A percentile compares a stretch with the other conserved stretches of the same genome.
phyloP scores from a whole-genome alignment of 1,140 invertebrate species.

The Anadara kagoshimensis region DNA sequence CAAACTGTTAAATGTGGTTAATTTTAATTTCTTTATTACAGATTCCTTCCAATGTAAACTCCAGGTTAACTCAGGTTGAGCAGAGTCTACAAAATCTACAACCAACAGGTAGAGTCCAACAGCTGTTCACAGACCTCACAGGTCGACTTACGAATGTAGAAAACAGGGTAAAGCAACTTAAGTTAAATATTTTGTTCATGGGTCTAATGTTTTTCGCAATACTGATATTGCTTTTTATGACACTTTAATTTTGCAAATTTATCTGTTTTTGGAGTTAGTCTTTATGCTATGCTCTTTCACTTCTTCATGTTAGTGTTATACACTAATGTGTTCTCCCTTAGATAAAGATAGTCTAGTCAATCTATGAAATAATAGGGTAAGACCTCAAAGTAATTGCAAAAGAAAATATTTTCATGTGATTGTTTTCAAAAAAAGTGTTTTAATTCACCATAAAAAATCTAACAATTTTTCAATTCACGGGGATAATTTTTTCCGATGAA shows the following conservation, averaged over 20 bases:
- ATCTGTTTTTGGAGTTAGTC: background rate
- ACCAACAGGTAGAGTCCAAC: slow-evolving; percentile 51
- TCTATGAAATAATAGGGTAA: too few relatives aligned
- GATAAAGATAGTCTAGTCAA: too few relatives aligned
- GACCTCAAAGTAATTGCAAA: too few relatives aligned
- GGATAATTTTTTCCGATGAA: too few relatives aligned
- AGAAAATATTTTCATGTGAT: too few relatives aligned
- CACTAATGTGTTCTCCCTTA: background rate
- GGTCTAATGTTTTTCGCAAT: background rate
- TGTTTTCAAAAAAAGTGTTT: too few relatives aligned
- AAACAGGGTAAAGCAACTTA: slow-evolving; percentile 32
- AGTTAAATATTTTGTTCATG: background rate
- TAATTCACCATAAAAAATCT: too few relatives aligned
- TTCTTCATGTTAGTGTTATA: background rate
- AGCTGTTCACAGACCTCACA: slow-evolving; percentile 38
- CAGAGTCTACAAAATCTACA: slow-evolving; percentile 50
- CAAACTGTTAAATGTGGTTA: too few relatives aligned
- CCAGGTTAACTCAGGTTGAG: slow-evolving; percentile 38
- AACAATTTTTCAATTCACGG: too few relatives aligned
- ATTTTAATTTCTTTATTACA: slow-evolving; percentile 6
- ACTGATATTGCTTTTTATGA: background rate
- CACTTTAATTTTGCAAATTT: background rate
- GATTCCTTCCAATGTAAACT: slow-evolving; percentile 39
- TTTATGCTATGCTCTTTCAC: background rate
- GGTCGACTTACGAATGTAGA: slow-evolving; percentile 39